These are phyloP conservation scores for Alcedo quadribrachys DNA, from an alignment of 2,797 vertebrate genomes.

Conservation along the genomic window DNA sequence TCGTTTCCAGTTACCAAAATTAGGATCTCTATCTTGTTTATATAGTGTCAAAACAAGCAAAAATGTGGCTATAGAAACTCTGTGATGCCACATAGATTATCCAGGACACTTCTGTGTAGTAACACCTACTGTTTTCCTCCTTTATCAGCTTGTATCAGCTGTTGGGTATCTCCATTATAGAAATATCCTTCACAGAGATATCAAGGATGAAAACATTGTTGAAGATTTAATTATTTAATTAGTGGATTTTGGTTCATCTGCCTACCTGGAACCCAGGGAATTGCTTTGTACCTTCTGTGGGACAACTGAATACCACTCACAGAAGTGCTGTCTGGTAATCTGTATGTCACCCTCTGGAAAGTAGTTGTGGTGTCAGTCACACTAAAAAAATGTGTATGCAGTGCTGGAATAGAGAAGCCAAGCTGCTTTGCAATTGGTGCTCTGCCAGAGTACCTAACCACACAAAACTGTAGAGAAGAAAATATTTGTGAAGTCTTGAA, in stretches of 20 bases:
- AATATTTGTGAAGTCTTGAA: neutral
- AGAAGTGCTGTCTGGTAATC: conserved; percentile 92
- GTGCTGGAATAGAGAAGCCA: neutral
- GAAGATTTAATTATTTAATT: conserved; percentile 90
- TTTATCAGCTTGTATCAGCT: conserved; percentile 88
- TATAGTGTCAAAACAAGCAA: neutral
- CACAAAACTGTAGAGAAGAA: neutral
- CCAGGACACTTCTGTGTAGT: neutral
- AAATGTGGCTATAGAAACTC: neutral
- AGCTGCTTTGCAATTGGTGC: neutral
- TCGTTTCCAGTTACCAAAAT: neutral
- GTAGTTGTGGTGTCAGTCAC: neutral
- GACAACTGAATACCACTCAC: conserved; percentile 95
- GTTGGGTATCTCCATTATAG: conserved; percentile 86
- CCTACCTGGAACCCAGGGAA: conserved; percentile 84
- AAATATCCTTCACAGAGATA: conserved; percentile 90
- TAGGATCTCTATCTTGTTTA: neutral
- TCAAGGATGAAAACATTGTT: conserved; percentile 97
- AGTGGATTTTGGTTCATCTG: conserved; percentile 94
- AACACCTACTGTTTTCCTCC: neutral
- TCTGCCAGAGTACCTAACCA: neutral
- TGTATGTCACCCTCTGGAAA: conserved; percentile 80
- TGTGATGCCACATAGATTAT: neutral
- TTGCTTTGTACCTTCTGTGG: conserved; percentile 94
- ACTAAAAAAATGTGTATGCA: neutral